Evolutionary conservation across 2,113 vertebrate genomes (phyloP).

Genomic region (Corythornis vintsioides): DNA sequence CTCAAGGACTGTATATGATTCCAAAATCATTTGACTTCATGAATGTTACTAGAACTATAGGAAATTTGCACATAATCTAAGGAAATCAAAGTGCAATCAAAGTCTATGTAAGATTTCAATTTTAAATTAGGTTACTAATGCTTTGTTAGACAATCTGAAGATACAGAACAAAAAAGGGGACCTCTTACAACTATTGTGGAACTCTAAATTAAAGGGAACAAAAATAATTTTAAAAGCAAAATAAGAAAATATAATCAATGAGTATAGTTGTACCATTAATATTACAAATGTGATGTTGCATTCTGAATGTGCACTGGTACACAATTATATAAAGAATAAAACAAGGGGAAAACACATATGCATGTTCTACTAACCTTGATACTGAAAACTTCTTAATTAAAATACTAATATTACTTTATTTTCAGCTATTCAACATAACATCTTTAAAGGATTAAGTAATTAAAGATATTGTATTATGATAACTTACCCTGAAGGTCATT

Average conservation of each 20-base stretch:
- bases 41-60: neutral
- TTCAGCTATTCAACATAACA: neutral
- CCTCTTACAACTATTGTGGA: neutral
- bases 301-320: neutral
- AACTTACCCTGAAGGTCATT: neutral
- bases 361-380: neutral
- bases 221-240: neutral
- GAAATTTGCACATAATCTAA: neutral
- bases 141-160: neutral
- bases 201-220: neutral
- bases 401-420: neutral
- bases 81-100: neutral
- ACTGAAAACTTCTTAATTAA: neutral
- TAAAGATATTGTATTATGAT: neutral
- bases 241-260: neutral
- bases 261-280: neutral
- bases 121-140: neutral
- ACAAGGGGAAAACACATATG: neutral
- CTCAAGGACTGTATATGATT: neutral
- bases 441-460: neutral
- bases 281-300: neutral
- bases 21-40: neutral
- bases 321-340: neutral
- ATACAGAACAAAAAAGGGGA: neutral
- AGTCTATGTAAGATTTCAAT: neutral